Conservation (phyloP, 2,888 invertebrate genomes). For the Capitulum mitella region DNA sequence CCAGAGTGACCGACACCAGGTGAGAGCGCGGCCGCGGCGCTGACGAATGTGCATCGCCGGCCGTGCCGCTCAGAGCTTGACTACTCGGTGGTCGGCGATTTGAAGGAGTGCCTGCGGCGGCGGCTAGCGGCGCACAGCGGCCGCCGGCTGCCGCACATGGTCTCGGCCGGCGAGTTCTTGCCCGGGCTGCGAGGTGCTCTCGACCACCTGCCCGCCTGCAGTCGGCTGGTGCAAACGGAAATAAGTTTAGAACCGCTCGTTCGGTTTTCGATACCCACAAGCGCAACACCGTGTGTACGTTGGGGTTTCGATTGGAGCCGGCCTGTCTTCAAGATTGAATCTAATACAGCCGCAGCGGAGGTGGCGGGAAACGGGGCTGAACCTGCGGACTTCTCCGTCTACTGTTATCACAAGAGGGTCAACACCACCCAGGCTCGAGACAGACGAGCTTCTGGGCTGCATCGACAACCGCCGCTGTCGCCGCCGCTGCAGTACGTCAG, state of each 20-base stretch:
- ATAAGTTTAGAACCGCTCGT: background rate
- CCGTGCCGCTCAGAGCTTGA: background rate
- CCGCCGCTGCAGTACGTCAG: background rate
- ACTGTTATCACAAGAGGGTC: no score
- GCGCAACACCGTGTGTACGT: no score
- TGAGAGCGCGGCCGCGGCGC: background rate
- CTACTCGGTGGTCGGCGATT: background rate
- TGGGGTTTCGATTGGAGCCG: no score
- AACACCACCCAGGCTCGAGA: background rate
- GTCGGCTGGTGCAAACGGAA: background rate
- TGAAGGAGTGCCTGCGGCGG: slow-evolving; percentile 13
- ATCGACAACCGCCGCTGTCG: no score
- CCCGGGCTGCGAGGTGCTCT: background rate
- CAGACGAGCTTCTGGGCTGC: background rate
- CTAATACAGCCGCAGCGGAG: no score
- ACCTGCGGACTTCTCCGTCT: no score
- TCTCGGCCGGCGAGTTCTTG: background rate
- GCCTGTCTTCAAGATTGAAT: no score
- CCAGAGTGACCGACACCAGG: background rate
- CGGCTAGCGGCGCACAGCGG: background rate
- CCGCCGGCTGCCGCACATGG: slow-evolving; percentile 2
- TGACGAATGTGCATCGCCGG: background rate
- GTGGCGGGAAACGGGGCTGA: no score
- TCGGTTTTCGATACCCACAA: no score
- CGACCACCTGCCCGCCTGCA: background rate